Conservation (phyloP, 1,140 invertebrate species). For the Gyrodactylus bullatarudis region DNA sequence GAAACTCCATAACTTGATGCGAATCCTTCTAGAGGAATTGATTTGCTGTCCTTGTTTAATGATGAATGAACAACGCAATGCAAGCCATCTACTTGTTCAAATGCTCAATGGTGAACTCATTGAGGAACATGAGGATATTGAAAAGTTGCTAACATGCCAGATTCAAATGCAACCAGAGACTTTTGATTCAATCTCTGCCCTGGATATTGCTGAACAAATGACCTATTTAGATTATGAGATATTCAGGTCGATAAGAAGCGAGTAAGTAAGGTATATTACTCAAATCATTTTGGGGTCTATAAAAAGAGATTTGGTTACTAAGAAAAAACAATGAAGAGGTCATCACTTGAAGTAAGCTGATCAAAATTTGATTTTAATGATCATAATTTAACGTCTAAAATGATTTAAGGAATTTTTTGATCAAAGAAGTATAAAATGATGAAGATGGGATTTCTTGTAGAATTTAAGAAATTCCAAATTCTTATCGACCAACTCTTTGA, state of each 20-base stretch:
- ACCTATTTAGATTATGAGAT: constrained; percentile 70
- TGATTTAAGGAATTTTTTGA: too few relatives aligned
- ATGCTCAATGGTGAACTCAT: background rate
- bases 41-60: constrained; percentile 51
- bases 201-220: constrained; percentile 70
- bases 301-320: constrained; percentile 1
- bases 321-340: too few relatives aligned
- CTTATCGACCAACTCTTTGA: too few relatives aligned
- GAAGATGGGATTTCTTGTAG: too few relatives aligned
- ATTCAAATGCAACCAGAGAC: constrained; percentile 26
- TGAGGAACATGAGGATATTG: background rate
- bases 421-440: too few relatives aligned
- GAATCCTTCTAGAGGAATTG: constrained; percentile 62
- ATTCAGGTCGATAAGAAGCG: constrained; percentile 50
- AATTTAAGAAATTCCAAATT: too few relatives aligned
- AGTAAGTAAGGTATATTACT: constrained; percentile 46
- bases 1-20: constrained; percentile 36
- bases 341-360: too few relatives aligned
- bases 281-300: background rate
- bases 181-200: constrained; percentile 46
- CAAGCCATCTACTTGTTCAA: constrained; percentile 13
- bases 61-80: constrained; percentile 55
- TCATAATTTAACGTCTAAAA: too few relatives aligned
- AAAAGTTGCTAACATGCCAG: background rate
- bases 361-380: too few relatives aligned